Evolutionary conservation across 2,888 invertebrate species (phyloP).

Genomic region (Thymelicus acteon): DNA sequence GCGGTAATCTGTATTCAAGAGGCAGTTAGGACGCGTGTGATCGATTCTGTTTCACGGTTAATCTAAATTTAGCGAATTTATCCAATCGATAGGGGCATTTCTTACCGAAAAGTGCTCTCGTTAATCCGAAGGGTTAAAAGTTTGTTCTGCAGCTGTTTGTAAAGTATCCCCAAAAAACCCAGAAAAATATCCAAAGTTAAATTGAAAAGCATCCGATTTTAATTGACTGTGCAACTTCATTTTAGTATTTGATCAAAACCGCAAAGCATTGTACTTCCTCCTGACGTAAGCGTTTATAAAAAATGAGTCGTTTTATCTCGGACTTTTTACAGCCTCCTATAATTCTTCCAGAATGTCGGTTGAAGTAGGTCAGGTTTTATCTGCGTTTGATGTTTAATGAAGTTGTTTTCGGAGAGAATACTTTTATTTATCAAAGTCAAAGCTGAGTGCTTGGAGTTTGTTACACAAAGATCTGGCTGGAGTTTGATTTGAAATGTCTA

Average conservation of each 20-base stretch:
- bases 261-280: background rate
- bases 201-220: background rate
- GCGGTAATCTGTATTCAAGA: background rate
- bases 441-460: background rate
- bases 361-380: constrained; percentile 37
- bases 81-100: too few species aligned
- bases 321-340: constrained; percentile 31
- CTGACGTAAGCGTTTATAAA: constrained; percentile 11
- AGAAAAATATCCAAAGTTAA: background rate
- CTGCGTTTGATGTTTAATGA: constrained; percentile 34
- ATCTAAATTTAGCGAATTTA: background rate
- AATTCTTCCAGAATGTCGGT: constrained; percentile 29
- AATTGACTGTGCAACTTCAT: background rate
- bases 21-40: background rate
- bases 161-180: too few species aligned
- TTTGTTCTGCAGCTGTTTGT: too few species aligned
- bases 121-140: too few species aligned
- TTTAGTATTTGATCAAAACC: background rate
- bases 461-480: background rate
- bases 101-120: too few species aligned
- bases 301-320: constrained; percentile 32
- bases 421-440: constrained; percentile 26
- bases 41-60: background rate
- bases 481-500: too few species aligned
- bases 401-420: constrained; percentile 26